phyloP scores from a whole-genome alignment of 2,797 vertebrate species.

The Steatocranus sp. region DNA sequence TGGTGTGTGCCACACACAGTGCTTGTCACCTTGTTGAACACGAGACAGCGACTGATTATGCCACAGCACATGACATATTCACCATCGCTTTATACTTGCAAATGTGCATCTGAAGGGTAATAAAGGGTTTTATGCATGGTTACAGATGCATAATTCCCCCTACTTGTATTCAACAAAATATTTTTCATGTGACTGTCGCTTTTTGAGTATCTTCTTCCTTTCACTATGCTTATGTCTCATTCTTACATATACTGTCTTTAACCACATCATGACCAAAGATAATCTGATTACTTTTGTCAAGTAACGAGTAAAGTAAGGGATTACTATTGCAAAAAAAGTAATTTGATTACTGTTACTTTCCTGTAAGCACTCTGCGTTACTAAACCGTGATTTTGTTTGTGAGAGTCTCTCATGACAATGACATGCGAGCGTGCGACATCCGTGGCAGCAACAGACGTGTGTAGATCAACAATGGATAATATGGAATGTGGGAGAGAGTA shows the following conservation, averaged over 20 bases:
- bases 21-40: conserved; percentile 27
- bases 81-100: background rate
- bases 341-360: accelerated
- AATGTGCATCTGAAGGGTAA: background rate
- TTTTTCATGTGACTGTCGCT: background rate
- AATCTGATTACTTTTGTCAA: background rate
- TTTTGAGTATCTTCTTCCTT: background rate
- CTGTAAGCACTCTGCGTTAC: background rate
- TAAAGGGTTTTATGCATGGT: background rate
- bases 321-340: background rate
- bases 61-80: background rate
- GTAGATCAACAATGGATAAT: accelerated
- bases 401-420: background rate
- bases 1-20: conserved; percentile 6
- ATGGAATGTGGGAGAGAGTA: background rate
- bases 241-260: background rate
- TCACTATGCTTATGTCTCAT: background rate
- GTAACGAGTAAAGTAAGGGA: accelerated
- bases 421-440: accelerated
- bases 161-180: background rate
- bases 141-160: background rate
- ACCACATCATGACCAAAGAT: background rate
- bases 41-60: conserved; percentile 26
- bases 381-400: background rate
- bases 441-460: background rate